Base-by-base conservation (phyloP, 2,888 invertebrate genomes). In the Pollenia labialis region DNA sequence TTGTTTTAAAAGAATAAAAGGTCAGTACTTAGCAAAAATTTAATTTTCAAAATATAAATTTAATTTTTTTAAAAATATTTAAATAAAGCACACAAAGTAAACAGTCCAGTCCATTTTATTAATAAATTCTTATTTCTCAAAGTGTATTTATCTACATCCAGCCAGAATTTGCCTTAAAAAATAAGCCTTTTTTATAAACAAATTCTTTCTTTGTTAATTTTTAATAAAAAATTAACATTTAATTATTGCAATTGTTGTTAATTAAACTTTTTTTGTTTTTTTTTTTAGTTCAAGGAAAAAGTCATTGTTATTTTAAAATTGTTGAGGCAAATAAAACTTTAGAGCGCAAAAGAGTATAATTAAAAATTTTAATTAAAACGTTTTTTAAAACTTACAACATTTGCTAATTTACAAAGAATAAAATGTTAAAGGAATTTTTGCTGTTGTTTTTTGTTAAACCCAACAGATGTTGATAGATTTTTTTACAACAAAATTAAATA, bases 231-330 rank as follows among this genome's bases (percentile, higher is more conserved):
- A 71, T 81, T 77, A 85, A 76, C 69, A 32, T 23, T 62, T 82
- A 85, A 74, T 77, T 76, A 54, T 81, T 74, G 77, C 46, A 66
- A 52, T 68, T 77, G 76, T 46, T 76, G 42, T 48, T 81, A 68
- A 68, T 69, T 75, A 54, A 79, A 81, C 14, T 44, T 64, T 32
- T 32, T 32, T 32, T 23, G 1, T 23, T 23, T 40, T 77, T 60
- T 60, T 23, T 58, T 71, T 62, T 18, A 79, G 83, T 80, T 83
- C 79, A 79, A 85, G 77, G 85, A 79, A 74, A 81, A 85, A 44
- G 14, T 14, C 40, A 81, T 52, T 68, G 58, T 62, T 54, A 44
- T 50, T 52, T 71, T 69, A 8, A 60, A 69, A 50, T 16, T 23
- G 9, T 23, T n/a, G 23, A 23, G 32, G 48, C 50, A 64, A 54